Evolutionary conservation across 2,797 vertebrate genomes (phyloP), one percentile per base, ranked within the genome.

Genomic region (Muraenolepis orangiensis): DNA sequence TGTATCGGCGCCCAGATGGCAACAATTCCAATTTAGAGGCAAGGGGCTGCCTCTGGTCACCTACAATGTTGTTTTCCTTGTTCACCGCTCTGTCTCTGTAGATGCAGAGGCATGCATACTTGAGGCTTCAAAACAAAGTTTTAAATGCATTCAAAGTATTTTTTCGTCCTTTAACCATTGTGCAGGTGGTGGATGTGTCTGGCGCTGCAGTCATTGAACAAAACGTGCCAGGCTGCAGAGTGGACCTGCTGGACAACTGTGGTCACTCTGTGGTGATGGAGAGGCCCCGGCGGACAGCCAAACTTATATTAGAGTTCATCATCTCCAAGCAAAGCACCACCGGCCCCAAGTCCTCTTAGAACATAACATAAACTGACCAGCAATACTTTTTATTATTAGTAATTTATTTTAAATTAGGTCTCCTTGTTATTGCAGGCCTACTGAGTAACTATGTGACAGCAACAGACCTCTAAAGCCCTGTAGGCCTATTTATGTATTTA

Each of bases 251-350:
- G 90, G 97, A 99, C 78, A 98, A 96, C 90, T 99, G 97, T 4
- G 98, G 98, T 14, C 98, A 99, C 92, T 95, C 95, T 0, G 96
- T 99, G 86, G 94, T 94, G 71, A 95, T 99, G 95, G 98, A 99
- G 85, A 93, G 94, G 80, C 98, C 98, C 4, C 92, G 94, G 72
- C 95, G 95, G 82, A 96, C 95, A 0, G 97, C 97, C 81, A 98
- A 95, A 84, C 96, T 99, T 81, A 93, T 99, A 20, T 78, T 96
- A 42, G 96, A 98, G 79, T 99, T 98, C 72, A 91, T 97, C 75
- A 92, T 95, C 0, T 83, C 91, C 76, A 91, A 96, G 88, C 94
- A 96, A 84, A 93, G 87, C 72, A 81, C 83, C 46, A 88, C 78
- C 36, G 92, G 93, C 16, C 94, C 93, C 79, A 94, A 93, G 81